These are phyloP conservation scores for Microcebus jonahi DNA, from an alignment of 2,113 vertebrate species.

Conservation along the genomic window DNA sequence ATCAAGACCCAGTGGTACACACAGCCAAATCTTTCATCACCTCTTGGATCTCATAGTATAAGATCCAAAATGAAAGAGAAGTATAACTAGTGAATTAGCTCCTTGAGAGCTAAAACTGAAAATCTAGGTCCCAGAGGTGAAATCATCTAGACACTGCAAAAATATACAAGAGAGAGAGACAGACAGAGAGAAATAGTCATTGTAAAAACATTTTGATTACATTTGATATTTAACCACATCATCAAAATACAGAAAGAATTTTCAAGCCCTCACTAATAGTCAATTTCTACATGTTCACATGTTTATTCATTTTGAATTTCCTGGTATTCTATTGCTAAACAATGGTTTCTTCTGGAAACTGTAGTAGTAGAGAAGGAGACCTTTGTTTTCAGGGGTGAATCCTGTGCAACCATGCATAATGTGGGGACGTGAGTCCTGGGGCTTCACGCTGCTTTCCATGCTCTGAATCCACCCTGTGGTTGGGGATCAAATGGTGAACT, in stretches of 20 bases:
- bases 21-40: background rate
- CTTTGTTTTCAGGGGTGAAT: background rate
- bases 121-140: background rate
- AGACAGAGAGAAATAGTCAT: background rate
- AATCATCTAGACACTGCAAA: background rate
- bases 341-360: slow-evolving; percentile 3
- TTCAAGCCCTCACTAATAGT: background rate
- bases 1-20: background rate
- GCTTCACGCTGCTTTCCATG: background rate
- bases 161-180: background rate
- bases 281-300: background rate
- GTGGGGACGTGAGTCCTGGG: background rate
- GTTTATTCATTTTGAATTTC: background rate
- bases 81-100: background rate
- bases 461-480: background rate
- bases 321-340: background rate
- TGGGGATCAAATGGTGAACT: background rate
- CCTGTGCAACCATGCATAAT: background rate
- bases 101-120: background rate
- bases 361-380: background rate
- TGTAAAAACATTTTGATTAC: background rate
- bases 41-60: background rate
- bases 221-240: background rate
- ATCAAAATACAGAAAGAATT: background rate
- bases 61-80: background rate